These are phyloP conservation scores for Gallinago undulata DNA, from an alignment of 2,113 vertebrate species.

Conservation along the genomic window DNA sequence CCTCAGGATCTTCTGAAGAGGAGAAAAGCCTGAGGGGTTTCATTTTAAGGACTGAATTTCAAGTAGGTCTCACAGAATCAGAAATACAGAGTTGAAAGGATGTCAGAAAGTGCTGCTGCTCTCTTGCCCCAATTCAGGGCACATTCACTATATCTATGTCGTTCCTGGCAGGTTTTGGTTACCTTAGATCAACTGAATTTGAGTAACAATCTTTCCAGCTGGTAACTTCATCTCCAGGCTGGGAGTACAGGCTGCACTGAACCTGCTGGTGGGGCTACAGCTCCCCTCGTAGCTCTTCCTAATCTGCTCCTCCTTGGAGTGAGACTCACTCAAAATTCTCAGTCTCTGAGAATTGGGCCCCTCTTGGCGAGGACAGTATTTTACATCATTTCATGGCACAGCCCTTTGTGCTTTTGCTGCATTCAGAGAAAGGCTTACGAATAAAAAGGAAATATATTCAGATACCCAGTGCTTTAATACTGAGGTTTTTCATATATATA, in stretches of 20 bases:
- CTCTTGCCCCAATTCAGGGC: neutral
- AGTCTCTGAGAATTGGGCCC: rapidly evolving
- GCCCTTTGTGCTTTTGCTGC: neutral
- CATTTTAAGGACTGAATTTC: neutral
- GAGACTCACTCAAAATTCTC: neutral
- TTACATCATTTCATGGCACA: neutral
- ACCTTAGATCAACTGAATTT: neutral
- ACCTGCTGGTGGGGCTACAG: neutral
- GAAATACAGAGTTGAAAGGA: neutral
- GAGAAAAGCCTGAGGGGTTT: neutral
- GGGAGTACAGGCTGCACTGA: neutral
- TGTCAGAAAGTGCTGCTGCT: neutral
- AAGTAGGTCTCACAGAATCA: neutral
- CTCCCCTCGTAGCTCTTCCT: neutral
- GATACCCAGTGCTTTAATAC: neutral
- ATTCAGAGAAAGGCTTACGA: neutral
- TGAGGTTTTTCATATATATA: neutral
- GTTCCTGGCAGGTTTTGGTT: neutral
- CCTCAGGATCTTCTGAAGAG: neutral
- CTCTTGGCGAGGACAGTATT: neutral
- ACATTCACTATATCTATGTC: neutral
- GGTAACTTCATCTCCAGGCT: neutral
- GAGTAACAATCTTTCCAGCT: neutral
- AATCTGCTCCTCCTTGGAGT: neutral
- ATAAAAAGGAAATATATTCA: neutral